phyloP scores from a whole-genome alignment of 1,140 invertebrate species.

The Magallana angulata region DNA sequence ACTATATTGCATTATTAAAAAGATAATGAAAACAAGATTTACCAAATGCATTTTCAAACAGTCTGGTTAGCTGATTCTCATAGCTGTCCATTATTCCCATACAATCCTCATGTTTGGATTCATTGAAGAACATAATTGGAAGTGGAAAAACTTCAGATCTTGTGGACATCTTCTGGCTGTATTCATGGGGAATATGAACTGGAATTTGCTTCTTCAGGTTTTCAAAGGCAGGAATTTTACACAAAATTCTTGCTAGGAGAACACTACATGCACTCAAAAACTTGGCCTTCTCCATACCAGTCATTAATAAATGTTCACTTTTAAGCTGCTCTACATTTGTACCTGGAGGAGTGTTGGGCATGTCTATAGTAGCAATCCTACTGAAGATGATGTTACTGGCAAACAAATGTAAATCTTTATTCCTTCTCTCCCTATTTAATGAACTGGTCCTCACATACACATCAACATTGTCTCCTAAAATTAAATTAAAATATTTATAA shows the following conservation, averaged over 20 bases:
- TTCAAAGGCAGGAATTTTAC: background rate
- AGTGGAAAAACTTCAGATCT: slow-evolving; percentile 6
- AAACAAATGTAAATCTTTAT: slow-evolving; percentile 29
- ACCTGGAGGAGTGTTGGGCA: slow-evolving; percentile 12
- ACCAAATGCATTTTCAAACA: slow-evolving; percentile 17
- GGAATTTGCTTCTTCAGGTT: background rate
- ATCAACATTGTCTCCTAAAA: slow-evolving; percentile 38
- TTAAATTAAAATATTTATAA: slow-evolving; percentile 25
- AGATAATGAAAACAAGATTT: slow-evolving; percentile 20
- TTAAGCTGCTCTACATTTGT: background rate
- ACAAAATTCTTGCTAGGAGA: no score
- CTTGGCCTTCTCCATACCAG: background rate
- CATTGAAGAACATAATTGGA: slow-evolving; percentile 32
- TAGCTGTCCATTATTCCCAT: slow-evolving; percentile 22
- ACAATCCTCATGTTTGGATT: slow-evolving; percentile 39
- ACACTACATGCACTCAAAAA: background rate
- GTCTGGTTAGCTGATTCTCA: background rate
- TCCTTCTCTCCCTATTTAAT: background rate
- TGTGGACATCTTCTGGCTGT: background rate
- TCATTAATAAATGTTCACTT: background rate
- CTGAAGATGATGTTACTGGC: background rate
- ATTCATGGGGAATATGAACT: slow-evolving; percentile 16
- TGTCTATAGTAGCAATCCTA: slow-evolving; percentile 33
- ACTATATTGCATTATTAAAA: slow-evolving; percentile 5
- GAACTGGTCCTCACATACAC: slow-evolving; percentile 5